Evolutionary conservation across 1,140 invertebrate species (phyloP), one percentile per base, ranked within the genome.

Genomic region (Branchinecta lindahli): DNA sequence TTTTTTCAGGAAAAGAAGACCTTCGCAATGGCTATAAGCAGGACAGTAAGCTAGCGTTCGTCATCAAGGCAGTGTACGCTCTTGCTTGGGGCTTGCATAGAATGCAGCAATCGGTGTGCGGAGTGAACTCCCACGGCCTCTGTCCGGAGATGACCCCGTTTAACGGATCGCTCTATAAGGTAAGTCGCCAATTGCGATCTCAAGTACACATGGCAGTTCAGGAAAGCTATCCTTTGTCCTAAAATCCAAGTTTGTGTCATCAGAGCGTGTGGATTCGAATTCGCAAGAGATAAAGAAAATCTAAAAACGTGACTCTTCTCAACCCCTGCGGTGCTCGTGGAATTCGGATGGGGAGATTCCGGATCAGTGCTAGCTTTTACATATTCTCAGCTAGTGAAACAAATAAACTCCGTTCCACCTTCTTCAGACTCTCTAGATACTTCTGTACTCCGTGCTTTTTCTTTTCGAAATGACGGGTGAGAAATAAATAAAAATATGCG

Each of bases 41-140:
- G 74, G 88, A 90, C 77, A 85, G 87, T 1, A 90, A 90, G 78
- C 82, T 90, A 76, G 87, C 86, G 46, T 89, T 89, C 77, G 86
- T 90, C 5, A 85, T 86, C 72, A 88, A 88, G 78, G 84, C 88
- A 3, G 84, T 89, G 67, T 84, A 84, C 75, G 85, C 85, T 2
- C 84, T 88, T 77, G 88, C 86, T 3, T 79, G 85, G 74, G 88
- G 83, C 3, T 76, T 88, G 18, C 83, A 86, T 75, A 79, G 79
- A 70, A 82, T 85, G 82, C 82, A 85, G 66, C 76, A 80, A 73
- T 78, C 80, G 66, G 72, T 83, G 72, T 84, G 82, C 74, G 82
- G 81, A 8, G 74, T 74, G 12, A 76, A 76, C 8, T 76, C 77
- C 46, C 72, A 77, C 0, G 83, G 84, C 0, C 77, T 86, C 8